Conservation (phyloP, 2,113 vertebrate species). For the Ardeotis arabs region DNA sequence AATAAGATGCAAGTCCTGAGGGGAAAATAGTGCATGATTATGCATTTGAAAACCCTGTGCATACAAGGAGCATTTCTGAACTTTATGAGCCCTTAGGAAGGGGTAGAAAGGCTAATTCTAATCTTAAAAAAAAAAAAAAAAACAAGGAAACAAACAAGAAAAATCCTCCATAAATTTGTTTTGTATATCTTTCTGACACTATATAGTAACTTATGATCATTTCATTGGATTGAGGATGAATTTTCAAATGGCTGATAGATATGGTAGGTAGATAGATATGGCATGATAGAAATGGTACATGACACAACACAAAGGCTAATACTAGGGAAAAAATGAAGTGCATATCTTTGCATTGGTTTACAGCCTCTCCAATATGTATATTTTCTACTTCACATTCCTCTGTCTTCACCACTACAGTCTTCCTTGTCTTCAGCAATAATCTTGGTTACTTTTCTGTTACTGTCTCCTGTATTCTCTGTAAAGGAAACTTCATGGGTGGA, state of each 20-base stretch:
- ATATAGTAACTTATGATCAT: neutral
- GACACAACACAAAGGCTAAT: neutral
- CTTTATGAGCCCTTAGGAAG: neutral
- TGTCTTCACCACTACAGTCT: neutral
- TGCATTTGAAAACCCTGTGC: neutral
- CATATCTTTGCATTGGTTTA: neutral
- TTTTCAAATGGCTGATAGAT: neutral
- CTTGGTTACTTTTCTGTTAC: neutral
- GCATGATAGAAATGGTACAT: neutral
- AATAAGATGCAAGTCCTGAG: slow-evolving; percentile 11
- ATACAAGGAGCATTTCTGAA: neutral
- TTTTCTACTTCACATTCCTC: neutral
- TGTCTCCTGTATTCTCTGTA: neutral
- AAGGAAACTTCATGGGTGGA: neutral
- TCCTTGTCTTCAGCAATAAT: neutral
- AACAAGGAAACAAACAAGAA: neutral
- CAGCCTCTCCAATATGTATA: neutral
- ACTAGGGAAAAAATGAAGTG: neutral
- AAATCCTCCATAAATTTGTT: neutral
- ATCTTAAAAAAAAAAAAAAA: neutral
- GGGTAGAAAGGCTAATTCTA: neutral
- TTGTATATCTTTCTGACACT: neutral
- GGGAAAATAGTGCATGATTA: neutral
- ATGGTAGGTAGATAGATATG: too few species aligned
- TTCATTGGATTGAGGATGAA: neutral